Evolutionary conservation across 2,797 vertebrate genomes (phyloP).

Genomic region (Phrynocephalus forsythii): DNA sequence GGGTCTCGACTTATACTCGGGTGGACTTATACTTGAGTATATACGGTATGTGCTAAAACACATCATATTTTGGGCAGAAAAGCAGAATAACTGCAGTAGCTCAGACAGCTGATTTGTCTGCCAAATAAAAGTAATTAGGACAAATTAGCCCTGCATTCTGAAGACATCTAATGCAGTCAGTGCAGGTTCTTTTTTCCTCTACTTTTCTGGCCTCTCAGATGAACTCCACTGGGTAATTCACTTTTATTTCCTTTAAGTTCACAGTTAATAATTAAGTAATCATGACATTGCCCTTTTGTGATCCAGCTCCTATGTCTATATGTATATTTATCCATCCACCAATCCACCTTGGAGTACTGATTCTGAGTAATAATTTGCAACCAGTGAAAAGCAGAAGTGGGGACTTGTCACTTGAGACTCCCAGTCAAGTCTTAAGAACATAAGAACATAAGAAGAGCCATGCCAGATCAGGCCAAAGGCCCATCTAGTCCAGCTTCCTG

Average conservation of each 20-base stretch:
- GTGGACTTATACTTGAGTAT: no score
- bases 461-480: no score
- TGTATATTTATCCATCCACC: no score
- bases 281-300: not conserved
- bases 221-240: not conserved
- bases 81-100: constrained; percentile 22
- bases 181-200: not conserved
- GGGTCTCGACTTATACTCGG: no score
- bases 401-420: no score
- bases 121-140: constrained; percentile 19
- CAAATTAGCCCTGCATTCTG: constrained; percentile 31
- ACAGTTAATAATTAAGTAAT: not conserved
- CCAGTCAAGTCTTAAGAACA: no score
- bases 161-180: not conserved
- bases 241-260: not conserved
- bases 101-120: constrained; percentile 20
- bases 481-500: no score
- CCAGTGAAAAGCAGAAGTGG: no score
- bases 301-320: not conserved
- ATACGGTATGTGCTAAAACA: not conserved
- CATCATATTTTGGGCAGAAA: constrained; percentile 32
- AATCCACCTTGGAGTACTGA: no score
- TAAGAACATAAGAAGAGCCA: no score
- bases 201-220: not conserved
- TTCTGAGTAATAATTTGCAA: no score